Evolutionary conservation across 2,888 invertebrate species (phyloP).

Genomic region (Griposia aprilina): DNA sequence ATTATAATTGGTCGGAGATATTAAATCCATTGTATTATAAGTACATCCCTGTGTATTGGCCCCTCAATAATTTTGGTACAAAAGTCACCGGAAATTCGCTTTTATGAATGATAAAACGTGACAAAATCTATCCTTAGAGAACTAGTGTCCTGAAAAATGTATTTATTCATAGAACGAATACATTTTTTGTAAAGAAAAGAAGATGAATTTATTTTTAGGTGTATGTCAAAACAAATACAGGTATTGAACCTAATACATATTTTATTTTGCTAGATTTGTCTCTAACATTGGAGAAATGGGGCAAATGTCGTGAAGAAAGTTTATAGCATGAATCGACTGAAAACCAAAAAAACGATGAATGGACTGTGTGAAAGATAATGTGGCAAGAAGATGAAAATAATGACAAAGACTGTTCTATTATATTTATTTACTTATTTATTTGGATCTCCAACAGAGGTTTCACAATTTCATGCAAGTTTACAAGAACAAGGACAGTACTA

Average conservation of each 20-base stretch:
- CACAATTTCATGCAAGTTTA: too few relatives aligned
- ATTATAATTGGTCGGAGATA: conserved; percentile 32
- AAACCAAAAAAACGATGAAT: background rate
- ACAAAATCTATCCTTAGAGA: background rate
- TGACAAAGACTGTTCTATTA: background rate
- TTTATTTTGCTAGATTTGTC: background rate
- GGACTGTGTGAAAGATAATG: too few relatives aligned
- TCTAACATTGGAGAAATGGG: background rate
- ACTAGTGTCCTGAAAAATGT: background rate
- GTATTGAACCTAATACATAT: background rate
- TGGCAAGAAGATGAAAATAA: background rate
- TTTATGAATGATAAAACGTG: conserved; percentile 7
- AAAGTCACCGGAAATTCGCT: background rate
- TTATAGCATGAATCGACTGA: background rate
- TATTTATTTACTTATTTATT: too few relatives aligned
- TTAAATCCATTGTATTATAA: background rate
- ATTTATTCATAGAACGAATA: background rate
- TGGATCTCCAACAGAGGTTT: too few relatives aligned
- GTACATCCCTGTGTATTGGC: background rate
- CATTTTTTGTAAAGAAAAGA: background rate
- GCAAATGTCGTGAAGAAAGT: too few relatives aligned
- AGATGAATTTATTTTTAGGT: background rate
- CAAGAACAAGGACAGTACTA: too few relatives aligned
- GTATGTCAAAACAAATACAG: background rate
- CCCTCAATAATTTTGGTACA: conserved; percentile 4